These are phyloP conservation scores for Heliopora coerulea DNA, from an alignment of 92 coral and sea anemone species.

Conservation along the genomic window DNA sequence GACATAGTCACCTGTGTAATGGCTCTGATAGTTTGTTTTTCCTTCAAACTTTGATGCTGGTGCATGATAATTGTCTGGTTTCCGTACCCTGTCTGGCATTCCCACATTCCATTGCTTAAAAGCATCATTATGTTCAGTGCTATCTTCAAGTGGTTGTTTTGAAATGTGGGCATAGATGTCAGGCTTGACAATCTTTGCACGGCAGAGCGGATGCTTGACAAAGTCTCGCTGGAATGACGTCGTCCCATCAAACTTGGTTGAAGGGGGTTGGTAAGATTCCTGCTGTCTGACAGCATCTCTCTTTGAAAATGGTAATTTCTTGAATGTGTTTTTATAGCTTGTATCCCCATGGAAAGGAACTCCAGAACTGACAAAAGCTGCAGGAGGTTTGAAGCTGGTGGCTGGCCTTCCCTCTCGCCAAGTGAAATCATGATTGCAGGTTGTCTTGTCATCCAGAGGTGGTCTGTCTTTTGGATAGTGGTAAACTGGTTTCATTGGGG, in stretches of 20 bases:
- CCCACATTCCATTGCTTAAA: conserved; percentile 81
- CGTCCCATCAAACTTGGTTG: conserved; percentile 73
- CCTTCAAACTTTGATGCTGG: conserved; percentile 89
- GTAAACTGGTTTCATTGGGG: conserved; percentile 76
- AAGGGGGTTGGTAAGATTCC: conserved; percentile 83
- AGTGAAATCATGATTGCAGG: conserved; percentile 85
- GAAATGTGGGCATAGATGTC: conserved; percentile 73
- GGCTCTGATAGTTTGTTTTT: conserved; percentile 88
- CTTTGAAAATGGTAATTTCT: conserved; percentile 76
- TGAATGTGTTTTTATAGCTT: conserved; percentile 73
- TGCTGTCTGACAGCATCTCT: conserved; percentile 63
- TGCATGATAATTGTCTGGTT: conserved; percentile 77
- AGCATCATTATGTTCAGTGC: conserved; percentile 93
- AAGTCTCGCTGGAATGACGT: conserved; percentile 94
- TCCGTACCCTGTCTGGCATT: conserved; percentile 61
- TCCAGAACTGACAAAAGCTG: conserved; percentile 69
- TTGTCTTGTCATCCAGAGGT: conserved; percentile 81
- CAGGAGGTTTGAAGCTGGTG: conserved; percentile 82
- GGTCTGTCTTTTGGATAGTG: conserved; percentile 77
- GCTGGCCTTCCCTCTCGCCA: conserved; percentile 88
- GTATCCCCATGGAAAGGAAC: conserved; percentile 93
- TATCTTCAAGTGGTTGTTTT: conserved; percentile 91
- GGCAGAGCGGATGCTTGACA: conserved; percentile 71
- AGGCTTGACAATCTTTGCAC: conserved; percentile 91
- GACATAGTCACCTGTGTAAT: conserved; percentile 86